Evolutionary conservation across 2,113 vertebrate species (phyloP), one percentile per base, ranked within the genome.

Genomic region (Catharus fuscescens): DNA sequence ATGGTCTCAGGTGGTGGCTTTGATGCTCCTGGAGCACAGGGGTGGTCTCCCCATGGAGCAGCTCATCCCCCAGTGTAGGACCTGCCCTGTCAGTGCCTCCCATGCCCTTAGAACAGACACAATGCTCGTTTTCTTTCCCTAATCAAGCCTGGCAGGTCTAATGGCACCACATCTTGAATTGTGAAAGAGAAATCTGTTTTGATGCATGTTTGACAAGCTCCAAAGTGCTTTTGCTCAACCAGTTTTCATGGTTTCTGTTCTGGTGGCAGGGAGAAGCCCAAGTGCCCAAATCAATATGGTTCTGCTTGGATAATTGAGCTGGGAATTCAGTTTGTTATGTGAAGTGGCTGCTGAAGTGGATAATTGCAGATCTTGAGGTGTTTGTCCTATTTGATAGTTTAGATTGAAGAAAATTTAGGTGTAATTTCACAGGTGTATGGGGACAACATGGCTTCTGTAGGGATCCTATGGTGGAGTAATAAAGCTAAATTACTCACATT

Each of bases 71-170:
- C 50, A 2, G 1, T 9, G 31, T 57, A 8, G 38, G 40, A 32
- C 61, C 29, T 53, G 69, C 54, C 34, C 34, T 70, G 47, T 29
- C 59, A 24, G 80, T 14, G 2, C 53, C 25, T 72, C 40, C 25
- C 4, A 0, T 64, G 6, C 61, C 0, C 0, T 88, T 65, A 65
- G 31, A 48, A 18, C 0, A 1, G 50, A 44, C 31, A 29, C 7
- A 8, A 17, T 5, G 16, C 47, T 74, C 1, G 0, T n/a, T 80
- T 71, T 11, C 74, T 54, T 53, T 29, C 25, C 67, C 52, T 87
- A 24, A 34, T 65, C 36, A 17, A 53, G 23, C 8, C 69, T 73
- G 40, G 29, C 60, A 70, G 60, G 52, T 73, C 60, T 62, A 71
- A 52, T 42, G 52, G 29, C 10, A 5, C 45, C 8, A 19, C 18